These are phyloP conservation scores for Physella acuta DNA, from an alignment of 1,140 invertebrate genomes.

Conservation along the genomic window DNA sequence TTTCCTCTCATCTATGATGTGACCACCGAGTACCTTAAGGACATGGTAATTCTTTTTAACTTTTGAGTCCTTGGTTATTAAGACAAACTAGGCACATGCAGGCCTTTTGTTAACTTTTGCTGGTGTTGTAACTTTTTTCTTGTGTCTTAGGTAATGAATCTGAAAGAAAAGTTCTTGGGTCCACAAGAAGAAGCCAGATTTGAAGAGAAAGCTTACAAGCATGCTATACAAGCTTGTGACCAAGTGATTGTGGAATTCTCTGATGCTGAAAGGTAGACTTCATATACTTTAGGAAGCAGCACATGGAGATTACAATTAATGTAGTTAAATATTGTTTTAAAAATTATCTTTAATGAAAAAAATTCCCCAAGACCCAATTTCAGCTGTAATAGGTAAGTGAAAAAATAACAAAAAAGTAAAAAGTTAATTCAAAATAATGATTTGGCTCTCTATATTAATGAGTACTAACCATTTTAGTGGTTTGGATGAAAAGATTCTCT, in stretches of 20 bases:
- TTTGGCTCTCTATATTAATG: too few species aligned
- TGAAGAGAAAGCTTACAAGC: constrained; percentile 68
- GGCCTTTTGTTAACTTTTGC: background rate
- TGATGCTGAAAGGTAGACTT: constrained; percentile 54
- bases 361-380: too few species aligned
- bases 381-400: too few species aligned
- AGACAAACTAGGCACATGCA: too few species aligned
- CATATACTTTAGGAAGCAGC: too few species aligned
- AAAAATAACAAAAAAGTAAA: too few species aligned
- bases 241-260: constrained; percentile 63
- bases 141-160: constrained; percentile 43
- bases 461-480: too few species aligned
- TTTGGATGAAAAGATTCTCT: constrained; percentile 71
- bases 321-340: too few species aligned
- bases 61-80: too few species aligned
- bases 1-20: constrained; percentile 75
- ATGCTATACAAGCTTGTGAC: constrained; percentile 72
- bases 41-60: constrained; percentile 58
- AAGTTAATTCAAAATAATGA: too few species aligned
- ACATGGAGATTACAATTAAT: too few species aligned
- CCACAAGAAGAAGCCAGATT: constrained; percentile 68
- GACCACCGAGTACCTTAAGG: constrained; percentile 72
- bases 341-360: too few species aligned
- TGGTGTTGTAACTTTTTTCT: background rate
- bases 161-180: constrained; percentile 68